These are phyloP conservation scores for Clarias platycephalus DNA, from an alignment of 2,797 vertebrate genomes.

Conservation along the genomic window DNA sequence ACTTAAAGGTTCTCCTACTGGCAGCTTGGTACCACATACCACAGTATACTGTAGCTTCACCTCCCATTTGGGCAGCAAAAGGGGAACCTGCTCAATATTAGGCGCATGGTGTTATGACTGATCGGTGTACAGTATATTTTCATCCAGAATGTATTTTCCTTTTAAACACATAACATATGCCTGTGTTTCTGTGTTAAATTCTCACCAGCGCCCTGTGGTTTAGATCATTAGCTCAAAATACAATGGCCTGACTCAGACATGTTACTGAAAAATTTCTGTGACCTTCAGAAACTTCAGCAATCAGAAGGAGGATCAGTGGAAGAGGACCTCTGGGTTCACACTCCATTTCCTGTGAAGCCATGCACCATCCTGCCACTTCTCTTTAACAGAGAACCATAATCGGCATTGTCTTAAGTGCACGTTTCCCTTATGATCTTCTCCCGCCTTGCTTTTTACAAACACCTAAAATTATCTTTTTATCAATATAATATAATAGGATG, in stretches of 20 bases:
- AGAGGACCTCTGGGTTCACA: conserved; percentile 10
- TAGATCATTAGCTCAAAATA: neutral
- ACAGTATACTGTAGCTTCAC: too few relatives aligned
- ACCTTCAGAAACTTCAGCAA: conserved; percentile 25
- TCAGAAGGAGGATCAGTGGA: neutral
- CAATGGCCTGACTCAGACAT: conserved; percentile 6
- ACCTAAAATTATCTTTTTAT: conserved; percentile 10
- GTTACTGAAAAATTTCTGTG: neutral
- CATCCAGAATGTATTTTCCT: neutral
- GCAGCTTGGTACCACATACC: too few relatives aligned
- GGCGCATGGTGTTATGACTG: too few relatives aligned
- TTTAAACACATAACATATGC: neutral
- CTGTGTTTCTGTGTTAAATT: neutral
- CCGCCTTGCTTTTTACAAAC: neutral
- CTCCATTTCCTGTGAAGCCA: neutral
- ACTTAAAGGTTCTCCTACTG: too few relatives aligned
- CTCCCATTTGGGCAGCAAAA: too few relatives aligned
- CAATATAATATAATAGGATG: neutral
- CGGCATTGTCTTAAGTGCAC: conserved; percentile 6
- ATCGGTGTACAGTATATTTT: neutral
- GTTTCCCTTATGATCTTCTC: neutral
- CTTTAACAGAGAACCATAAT: conserved; percentile 12
- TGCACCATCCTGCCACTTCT: neutral
- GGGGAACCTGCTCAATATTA: too few relatives aligned
- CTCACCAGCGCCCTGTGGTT: neutral